Evolutionary conservation across 92 coral and sea anemone genomes (phyloP).

Genomic region (Micromussa lordhowensis): DNA sequence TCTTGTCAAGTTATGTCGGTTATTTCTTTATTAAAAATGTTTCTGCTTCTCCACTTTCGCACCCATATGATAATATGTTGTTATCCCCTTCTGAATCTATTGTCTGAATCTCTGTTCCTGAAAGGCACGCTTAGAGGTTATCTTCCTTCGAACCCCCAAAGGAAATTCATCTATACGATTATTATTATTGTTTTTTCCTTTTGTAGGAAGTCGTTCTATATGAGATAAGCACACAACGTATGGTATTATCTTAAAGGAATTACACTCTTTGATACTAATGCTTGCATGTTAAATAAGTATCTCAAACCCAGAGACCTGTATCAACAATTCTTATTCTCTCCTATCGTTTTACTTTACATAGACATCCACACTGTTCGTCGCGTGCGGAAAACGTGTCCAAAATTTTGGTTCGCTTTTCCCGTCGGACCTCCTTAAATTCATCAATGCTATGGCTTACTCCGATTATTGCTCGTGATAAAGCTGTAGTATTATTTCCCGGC

Average conservation of each 20-base stretch:
- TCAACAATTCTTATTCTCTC: neutral
- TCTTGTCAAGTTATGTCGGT: neutral
- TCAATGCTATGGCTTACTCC: slow-evolving; percentile 13
- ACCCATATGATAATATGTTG: neutral
- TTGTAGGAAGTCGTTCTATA: neutral
- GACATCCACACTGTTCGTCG: neutral
- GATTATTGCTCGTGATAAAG: slow-evolving; percentile 27
- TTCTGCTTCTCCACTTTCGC: slow-evolving; percentile 21
- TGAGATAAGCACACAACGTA: neutral
- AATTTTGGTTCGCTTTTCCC: neutral
- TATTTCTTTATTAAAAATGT: neutral
- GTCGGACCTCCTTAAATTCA: slow-evolving; percentile 10
- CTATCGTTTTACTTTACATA: neutral
- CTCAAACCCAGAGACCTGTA: neutral
- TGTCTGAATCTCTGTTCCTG: neutral
- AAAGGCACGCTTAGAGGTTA: neutral
- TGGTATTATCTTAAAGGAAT: neutral
- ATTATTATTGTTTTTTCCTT: neutral
- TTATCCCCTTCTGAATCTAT: neutral
- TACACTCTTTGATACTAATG: neutral
- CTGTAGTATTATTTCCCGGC: slow-evolving; percentile 32
- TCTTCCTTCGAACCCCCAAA: neutral
- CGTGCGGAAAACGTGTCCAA: neutral
- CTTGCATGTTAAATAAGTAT: neutral
- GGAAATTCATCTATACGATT: neutral